A percentile compares a stretch with the other conserved stretches of the same genome.
Conservation (phyloP, 2,888 invertebrate genomes). For the Halictus ligatus region DNA sequence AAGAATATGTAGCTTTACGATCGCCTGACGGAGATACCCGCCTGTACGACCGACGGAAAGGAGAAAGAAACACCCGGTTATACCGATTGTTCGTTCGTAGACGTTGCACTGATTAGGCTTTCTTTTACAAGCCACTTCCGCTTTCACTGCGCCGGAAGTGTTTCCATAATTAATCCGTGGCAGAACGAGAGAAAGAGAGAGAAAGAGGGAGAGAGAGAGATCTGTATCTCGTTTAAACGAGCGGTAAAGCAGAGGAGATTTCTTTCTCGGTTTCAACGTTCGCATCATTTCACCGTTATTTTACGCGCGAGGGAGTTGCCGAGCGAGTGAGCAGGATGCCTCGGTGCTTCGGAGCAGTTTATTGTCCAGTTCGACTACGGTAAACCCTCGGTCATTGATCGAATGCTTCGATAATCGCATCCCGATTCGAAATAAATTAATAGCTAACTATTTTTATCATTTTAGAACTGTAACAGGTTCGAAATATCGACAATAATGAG, state of each 20-base stretch:
- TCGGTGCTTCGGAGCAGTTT: not conserved
- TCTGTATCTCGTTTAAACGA: constrained; percentile 56
- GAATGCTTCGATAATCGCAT: not conserved
- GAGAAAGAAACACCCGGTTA: constrained; percentile 13
- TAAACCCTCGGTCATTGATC: not conserved
- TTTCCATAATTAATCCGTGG: constrained; percentile 67
- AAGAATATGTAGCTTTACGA: constrained; percentile 14
- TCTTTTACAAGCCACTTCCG: constrained; percentile 65
- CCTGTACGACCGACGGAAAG: not conserved
- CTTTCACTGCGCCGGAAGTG: constrained; percentile 68
- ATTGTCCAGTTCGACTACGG: not conserved
- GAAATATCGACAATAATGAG: not conserved
- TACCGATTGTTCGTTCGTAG: constrained; percentile 44
- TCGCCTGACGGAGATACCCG: constrained; percentile 25
- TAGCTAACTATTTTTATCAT: not conserved
- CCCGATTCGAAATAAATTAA: no score
- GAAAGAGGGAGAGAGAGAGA: constrained; percentile 13
- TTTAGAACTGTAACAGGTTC: not conserved
- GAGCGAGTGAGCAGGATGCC: not conserved
- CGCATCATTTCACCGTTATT: constrained; percentile 38
- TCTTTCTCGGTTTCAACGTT: constrained; percentile 45
- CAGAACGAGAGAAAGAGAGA: not conserved
- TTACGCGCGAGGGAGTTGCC: not conserved
- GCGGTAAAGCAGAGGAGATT: constrained; percentile 47
- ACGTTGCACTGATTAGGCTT: constrained; percentile 48